These are phyloP conservation scores for Mastomys coucha DNA, from an alignment of 2,113 vertebrate species.

Conservation along the genomic window DNA sequence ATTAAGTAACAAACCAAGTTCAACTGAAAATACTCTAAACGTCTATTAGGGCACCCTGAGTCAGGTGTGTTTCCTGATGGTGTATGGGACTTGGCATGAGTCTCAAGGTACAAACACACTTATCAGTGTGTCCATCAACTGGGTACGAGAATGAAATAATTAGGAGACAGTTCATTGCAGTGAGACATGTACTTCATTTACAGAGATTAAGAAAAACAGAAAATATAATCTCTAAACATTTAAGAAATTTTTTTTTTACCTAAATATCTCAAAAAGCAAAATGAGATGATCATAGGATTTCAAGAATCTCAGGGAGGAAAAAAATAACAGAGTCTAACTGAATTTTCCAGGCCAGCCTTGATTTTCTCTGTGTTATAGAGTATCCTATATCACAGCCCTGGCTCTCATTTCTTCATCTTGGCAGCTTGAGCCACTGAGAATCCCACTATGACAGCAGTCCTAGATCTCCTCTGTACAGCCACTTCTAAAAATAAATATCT, in stretches of 20 bases:
- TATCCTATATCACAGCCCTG: neutral
- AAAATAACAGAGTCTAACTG: neutral
- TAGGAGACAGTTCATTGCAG: neutral
- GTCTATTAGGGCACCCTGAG: neutral
- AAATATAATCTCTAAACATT: neutral
- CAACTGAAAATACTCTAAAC: neutral
- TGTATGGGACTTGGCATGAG: neutral
- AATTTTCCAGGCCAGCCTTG: neutral
- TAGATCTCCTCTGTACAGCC: neutral
- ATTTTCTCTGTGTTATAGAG: neutral
- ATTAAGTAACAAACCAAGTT: neutral
- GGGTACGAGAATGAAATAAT: neutral
- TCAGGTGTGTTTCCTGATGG: neutral
- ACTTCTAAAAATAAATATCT: neutral
- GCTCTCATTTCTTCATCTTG: neutral
- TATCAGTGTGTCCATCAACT: neutral
- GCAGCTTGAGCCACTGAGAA: neutral
- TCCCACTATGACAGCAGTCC: neutral
- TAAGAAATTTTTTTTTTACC: conserved; percentile 1
- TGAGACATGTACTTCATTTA: neutral
- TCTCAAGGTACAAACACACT: neutral
- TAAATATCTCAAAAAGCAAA: neutral
- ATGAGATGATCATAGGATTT: too few relatives aligned
- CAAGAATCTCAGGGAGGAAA: too few relatives aligned
- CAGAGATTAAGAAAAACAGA: neutral